Base-by-base conservation (phyloP, 2,888 invertebrate species). In the Hybos culiciformis region DNA sequence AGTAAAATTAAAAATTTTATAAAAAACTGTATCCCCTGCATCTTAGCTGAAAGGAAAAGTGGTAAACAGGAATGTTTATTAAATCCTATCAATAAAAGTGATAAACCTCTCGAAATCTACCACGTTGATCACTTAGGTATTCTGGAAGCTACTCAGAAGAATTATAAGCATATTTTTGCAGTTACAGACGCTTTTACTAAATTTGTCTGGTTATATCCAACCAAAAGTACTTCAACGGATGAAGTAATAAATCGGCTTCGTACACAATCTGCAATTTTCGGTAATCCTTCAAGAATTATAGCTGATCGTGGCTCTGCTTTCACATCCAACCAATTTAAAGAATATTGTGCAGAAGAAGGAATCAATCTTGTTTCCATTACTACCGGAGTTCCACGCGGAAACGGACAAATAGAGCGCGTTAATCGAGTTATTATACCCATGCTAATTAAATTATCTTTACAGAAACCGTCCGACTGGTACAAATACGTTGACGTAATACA, bases 261-360 rank as follows among this genome's bases (percentile, higher is more conserved):
- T 29, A 12, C 11, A n/a, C 39, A 39, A 23, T 23, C 23, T 5
- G 6, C 18, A n/a, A 39, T 23, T 5, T 40, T 26, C 18, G 15
- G 39, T 37, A 12, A 45, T 46, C 56, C 56, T 1, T 47, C 31
- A 5, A 45, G 56, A n/a, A 50, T 65, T 8, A 56, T 65, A 14
- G 53, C 56, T 1, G 65, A 68, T 44, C 47, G 57, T 26, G 62
- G 63, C 9, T 52, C 57, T n/a, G 54, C 55, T 2, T 66, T 62
- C 41, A 65, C 62, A 1, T 55, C 58, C 1, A 50, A 52, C 18
- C 34, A 38, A 4, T 65, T 66, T 43, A 45, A 49, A 34, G 41
- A 46, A 5, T 60, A 56, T 44, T 63, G 60, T 43, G 39, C 46
- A 18, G 50, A 53, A 1, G 56, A 62, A 43, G 42, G 42, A 1